Conservation (phyloP, 2,797 vertebrate species). For the Setipinna tenuifilis region DNA sequence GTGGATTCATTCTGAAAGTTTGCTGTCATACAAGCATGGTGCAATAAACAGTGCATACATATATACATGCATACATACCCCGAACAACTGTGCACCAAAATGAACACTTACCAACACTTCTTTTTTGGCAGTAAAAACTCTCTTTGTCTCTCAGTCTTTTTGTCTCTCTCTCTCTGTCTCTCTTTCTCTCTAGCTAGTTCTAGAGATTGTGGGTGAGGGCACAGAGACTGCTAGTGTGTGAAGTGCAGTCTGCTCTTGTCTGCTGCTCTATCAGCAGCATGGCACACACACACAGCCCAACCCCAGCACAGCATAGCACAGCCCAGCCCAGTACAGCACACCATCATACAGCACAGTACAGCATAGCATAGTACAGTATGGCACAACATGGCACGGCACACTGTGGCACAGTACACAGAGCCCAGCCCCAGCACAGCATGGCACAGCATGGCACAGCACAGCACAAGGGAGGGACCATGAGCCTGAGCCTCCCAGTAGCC, state of each 20-base stretch:
- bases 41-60: not conserved
- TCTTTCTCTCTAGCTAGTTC: not conserved
- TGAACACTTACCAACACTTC: not conserved
- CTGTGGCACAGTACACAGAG: too few species aligned
- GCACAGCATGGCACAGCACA: too few species aligned
- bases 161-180: not conserved
- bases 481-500: conserved; percentile 64
- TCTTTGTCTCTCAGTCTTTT: conserved; percentile 1
- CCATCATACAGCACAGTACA: too few species aligned
- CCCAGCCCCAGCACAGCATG: too few species aligned
- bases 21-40: not conserved
- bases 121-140: not conserved
- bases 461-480: conserved; percentile 71
- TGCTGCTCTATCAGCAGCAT: conserved; percentile 70
- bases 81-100: too few species aligned
- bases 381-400: too few species aligned
- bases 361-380: too few species aligned
- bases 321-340: too few species aligned
- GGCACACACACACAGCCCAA: too few species aligned
- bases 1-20: not conserved
- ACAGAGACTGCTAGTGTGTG: not conserved
- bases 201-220: not conserved
- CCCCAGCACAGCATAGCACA: too few species aligned
- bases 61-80: not conserved
- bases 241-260: conserved; percentile 57